Percentiles rank a stretch among this genome's conserved stretches.
Conservation (phyloP, 2,888 invertebrate species). For the Linnaemya tessellans region DNA sequence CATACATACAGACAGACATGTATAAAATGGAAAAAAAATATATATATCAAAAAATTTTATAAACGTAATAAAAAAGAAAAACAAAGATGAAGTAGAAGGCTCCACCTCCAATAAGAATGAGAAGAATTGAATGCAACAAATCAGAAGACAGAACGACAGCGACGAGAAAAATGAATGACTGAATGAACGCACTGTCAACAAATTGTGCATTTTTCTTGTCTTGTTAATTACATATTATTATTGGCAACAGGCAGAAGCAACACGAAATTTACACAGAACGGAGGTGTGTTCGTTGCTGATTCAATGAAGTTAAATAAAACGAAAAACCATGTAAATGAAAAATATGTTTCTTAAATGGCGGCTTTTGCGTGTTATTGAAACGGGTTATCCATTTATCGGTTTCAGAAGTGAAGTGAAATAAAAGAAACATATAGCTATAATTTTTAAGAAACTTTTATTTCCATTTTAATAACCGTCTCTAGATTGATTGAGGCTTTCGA, state of each 20-base stretch:
- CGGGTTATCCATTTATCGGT: too few relatives aligned
- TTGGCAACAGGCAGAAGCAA: constrained; percentile 41
- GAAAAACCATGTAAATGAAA: too few relatives aligned
- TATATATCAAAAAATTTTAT: constrained; percentile 37
- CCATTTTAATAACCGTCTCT: too few relatives aligned
- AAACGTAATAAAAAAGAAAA: constrained; percentile 36
- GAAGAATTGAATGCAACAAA: constrained; percentile 67
- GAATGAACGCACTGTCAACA: constrained; percentile 50
- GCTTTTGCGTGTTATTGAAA: too few relatives aligned
- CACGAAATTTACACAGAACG: constrained; percentile 24
- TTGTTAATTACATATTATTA: constrained; percentile 59
- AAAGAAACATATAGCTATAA: too few relatives aligned
- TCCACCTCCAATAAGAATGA: constrained; percentile 70
- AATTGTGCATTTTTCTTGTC: constrained; percentile 38
- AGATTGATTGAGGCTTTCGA: too few relatives aligned
- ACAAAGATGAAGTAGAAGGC: constrained; percentile 66
- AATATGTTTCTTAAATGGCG: too few relatives aligned
- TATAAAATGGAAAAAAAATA: constrained; percentile 22
- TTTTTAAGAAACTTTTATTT: too few relatives aligned
- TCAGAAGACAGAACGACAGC: constrained; percentile 66
- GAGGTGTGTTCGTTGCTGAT: neutral
- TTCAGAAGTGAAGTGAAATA: too few relatives aligned
- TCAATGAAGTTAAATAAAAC: too few relatives aligned
- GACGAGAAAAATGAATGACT: constrained; percentile 32
- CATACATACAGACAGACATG: neutral